Evolutionary conservation across 92 coral and sea anemone species (phyloP).

Genomic region (Umimayanthus kanabou): DNA sequence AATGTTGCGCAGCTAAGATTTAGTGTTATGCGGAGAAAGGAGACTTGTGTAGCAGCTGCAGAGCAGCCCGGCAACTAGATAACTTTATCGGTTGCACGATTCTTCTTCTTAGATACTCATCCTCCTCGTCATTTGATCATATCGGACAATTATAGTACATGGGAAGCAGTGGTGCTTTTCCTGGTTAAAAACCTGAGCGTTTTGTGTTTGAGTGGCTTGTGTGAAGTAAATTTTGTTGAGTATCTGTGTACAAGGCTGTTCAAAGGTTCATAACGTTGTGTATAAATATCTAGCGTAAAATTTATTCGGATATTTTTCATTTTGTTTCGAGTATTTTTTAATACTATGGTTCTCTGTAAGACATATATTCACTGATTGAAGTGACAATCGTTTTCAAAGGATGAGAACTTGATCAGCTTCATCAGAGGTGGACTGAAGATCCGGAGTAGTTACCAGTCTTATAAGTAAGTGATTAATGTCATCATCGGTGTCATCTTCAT

Average conservation of each 20-base stretch:
- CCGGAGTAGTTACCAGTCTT: conserved; percentile 75
- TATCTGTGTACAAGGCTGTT: background rate
- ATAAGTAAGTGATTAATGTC: conserved; percentile 57
- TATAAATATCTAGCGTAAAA: background rate
- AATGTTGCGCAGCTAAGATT: no score
- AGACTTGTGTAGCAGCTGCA: no score
- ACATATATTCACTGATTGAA: background rate
- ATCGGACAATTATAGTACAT: no score
- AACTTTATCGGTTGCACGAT: no score
- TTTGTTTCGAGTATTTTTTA: background rate
- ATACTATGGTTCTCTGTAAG: background rate
- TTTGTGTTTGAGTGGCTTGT: background rate
- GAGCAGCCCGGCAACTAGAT: no score
- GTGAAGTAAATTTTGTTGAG: background rate
- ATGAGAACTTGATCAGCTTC: conserved; percentile 88
- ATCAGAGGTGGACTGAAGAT: conserved; percentile 86
- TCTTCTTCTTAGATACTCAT: no score
- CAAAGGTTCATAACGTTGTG: background rate
- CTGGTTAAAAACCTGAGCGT: no score
- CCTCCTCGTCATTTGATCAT: no score
- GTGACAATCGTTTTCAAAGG: conserved; percentile 42
- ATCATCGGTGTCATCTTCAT: background rate
- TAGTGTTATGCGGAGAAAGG: no score
- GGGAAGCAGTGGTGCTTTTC: no score
- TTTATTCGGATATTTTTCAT: background rate